Evolutionary conservation across 2,797 vertebrate species (phyloP).

Genomic region (Podarcis lilfordi): DNA sequence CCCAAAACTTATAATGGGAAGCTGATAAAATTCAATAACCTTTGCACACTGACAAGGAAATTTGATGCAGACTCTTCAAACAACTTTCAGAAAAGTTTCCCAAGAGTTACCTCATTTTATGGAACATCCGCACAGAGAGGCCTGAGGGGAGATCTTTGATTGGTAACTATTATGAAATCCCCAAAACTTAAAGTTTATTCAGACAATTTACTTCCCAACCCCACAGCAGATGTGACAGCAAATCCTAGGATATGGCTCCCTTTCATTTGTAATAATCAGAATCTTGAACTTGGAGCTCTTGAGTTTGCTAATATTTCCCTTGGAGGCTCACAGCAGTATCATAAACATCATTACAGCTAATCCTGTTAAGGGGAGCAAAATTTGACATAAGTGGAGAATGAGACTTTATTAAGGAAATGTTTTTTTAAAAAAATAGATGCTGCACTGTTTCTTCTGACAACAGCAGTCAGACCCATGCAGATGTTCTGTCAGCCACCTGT

Average conservation of each 20-base stretch:
- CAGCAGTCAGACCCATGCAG: neutral
- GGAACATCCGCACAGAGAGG: constrained; percentile 31
- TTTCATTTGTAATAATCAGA: constrained; percentile 36
- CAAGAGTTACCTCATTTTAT: constrained; percentile 50
- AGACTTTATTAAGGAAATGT: neutral
- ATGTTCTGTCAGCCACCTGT: neutral
- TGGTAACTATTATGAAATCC: constrained; percentile 35
- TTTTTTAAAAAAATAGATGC: neutral
- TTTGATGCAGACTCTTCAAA: constrained; percentile 48
- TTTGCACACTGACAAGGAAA: constrained; percentile 27
- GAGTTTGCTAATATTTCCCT: constrained; percentile 51
- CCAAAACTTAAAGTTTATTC: constrained; percentile 51
- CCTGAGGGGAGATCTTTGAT: constrained; percentile 9
- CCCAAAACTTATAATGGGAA: constrained; percentile 38
- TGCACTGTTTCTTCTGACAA: constrained; percentile 60
- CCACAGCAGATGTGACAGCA: constrained; percentile 39
- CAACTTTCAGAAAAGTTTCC: constrained; percentile 25
- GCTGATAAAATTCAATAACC: constrained; percentile 43
- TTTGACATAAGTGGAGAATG: constrained; percentile 14
- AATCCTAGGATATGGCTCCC: constrained; percentile 31
- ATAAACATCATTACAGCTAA: constrained; percentile 35
- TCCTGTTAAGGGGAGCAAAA: constrained; percentile 42
- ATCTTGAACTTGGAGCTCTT: constrained; percentile 31
- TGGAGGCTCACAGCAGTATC: constrained; percentile 36
- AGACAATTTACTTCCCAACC: neutral